Evolutionary conservation across 1,140 invertebrate genomes (phyloP), one percentile per base, ranked within the genome.

Genomic region (Cherax quadricarinatus): DNA sequence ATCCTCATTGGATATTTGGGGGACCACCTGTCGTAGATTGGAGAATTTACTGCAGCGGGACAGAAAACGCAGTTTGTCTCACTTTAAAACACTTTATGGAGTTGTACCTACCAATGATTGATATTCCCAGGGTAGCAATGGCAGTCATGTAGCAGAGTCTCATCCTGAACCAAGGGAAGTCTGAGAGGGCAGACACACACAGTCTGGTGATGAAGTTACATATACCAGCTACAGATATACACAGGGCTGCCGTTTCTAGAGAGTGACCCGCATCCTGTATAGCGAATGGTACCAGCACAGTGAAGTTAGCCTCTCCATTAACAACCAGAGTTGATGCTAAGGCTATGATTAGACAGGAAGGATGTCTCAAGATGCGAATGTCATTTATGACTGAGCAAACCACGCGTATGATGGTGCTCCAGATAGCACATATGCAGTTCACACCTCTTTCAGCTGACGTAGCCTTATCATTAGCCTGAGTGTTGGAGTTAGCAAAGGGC

Each of bases 131-230:
- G 86, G 57, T 62, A 30, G 78, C 75, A 4, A 88, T 81, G 53
- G 49, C 86, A 12, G 53, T 30, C 86, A 88, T 88, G 78, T 88
- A 88, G 78, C 75, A 88, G 66, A 80, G 75, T 41, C 57, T 51
- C 86, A 80, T 88, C 57, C 81, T 80, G 78, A 88, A 88, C 86
- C 86, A 88, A 1, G 86, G 53, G 48, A 88, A n/a, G 30, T 88
- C 86, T 14, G 86, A 88, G 51, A 88, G 73, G 6, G 78, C n/a
- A 0, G 86, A 88, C 86, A 88, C 78, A 16, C 49, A 60, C 51
- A 88, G 3, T 49, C 86, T 78, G 57, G 86, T 60, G 53, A 79
- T 53, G 75, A 88, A 80, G 30, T 48, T 88, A 49, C 78, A 48
- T 53, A 88, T 49, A 5, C 86, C 75, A 18, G 86, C 86, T 53